Evolutionary conservation across 2,888 invertebrate species (phyloP).

Genomic region (Heterodera filipjevi): DNA sequence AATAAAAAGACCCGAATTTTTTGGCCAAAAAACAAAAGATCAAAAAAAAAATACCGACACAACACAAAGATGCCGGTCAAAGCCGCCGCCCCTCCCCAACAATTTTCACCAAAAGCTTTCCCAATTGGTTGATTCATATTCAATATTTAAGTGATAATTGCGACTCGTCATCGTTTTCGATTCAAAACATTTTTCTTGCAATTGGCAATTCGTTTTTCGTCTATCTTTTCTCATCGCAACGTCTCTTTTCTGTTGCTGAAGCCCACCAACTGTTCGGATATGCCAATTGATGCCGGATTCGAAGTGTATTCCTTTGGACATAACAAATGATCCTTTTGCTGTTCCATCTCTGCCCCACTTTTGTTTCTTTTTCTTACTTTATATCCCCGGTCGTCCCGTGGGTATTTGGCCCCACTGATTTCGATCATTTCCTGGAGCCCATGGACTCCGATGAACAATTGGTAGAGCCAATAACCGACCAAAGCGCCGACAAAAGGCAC

Average conservation of each 20-base stretch:
- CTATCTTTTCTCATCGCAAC: background rate
- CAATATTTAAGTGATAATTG: no score
- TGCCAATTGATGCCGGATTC: constrained; percentile 25
- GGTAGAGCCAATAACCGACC: constrained; percentile 69
- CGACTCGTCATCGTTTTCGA: background rate
- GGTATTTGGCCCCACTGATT: constrained; percentile 44
- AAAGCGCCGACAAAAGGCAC: constrained; percentile 71
- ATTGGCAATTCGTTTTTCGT: background rate
- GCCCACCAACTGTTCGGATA: constrained; percentile 19
- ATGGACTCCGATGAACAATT: constrained; percentile 69
- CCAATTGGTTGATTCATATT: no score
- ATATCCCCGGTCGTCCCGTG: constrained; percentile 43
- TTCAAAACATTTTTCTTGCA: no score
- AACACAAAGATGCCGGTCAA: no score
- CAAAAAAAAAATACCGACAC: no score
- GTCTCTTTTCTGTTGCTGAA: constrained; percentile 17
- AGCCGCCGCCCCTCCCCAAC: no score
- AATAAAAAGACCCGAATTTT: no score
- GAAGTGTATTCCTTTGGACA: constrained; percentile 21
- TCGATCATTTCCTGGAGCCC: constrained; percentile 55
- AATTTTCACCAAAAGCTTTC: no score
- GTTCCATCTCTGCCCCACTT: background rate
- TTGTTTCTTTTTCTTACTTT: constrained; percentile 30
- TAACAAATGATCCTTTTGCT: background rate
- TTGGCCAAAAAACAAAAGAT: no score